Evolutionary conservation across 2,113 vertebrate genomes (phyloP), one percentile per base, ranked within the genome.

Genomic region (Pteruthius melanotis): DNA sequence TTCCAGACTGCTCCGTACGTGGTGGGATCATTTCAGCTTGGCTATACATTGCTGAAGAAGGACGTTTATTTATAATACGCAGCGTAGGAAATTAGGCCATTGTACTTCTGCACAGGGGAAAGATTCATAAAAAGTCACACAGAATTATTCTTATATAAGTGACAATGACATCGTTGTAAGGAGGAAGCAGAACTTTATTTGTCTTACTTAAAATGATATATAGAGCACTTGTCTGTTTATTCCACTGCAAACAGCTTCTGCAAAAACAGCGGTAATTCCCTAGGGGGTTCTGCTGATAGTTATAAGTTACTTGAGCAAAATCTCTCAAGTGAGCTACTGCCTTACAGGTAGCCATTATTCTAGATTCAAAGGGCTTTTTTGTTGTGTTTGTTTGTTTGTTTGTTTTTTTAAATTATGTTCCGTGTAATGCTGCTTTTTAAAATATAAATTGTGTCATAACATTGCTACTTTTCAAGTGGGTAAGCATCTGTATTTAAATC

Each of bases 171-270:
- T 98, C 96, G 98, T 98, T 98, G 98, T 98, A 98, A 98, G 98
- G 98, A 97, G 97, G 98, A 98, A 98, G 97, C 97, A 98, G 98
- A 98, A 98, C 98, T 98, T 98, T 98, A 98, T 98, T 98, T 98
- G 98, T 98, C 98, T 98, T 98, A 98, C 98, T 98, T 98, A 98
- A 98, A 98, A 98, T 98, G 98, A 98, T 98, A 98, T 98, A 98
- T 98, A 97, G 98, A 98, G 98, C 97, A 98, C 98, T 98, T 98
- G 98, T 98, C 98, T 98, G 98, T 98, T 98, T 98, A 98, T 98
- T 98, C 98, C 97, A 97, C 98, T 93, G 98, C 97, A 98, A 98
- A 98, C 97, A 98, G 98, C 98, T 98, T 97, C 98, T 98, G 98
- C 98, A 98, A 98, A 98, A 98, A 97, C 98, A 98, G 97, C 96